Percentiles rank a stretch among this genome's conserved stretches.
Evolutionary conservation across 2,113 vertebrate species (phyloP).

Genomic region (Gopherus evgoodei): DNA sequence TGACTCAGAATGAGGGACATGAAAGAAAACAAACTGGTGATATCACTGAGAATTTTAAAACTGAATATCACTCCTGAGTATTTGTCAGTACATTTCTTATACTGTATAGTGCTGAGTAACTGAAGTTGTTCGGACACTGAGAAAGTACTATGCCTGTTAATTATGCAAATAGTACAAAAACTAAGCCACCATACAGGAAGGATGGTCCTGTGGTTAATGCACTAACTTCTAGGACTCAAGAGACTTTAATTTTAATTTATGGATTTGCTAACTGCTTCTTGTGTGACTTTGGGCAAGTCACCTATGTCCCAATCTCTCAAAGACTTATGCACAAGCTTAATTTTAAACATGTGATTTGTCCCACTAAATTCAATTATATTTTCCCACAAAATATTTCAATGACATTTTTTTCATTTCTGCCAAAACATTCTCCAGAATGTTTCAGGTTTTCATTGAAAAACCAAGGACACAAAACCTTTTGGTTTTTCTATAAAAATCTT

Average conservation of each 20-base stretch:
- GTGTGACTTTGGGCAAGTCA: not conserved
- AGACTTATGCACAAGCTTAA: not conserved
- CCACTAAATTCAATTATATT: not conserved
- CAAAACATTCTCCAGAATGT: not conserved
- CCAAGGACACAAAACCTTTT: not conserved
- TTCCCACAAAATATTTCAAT: not conserved
- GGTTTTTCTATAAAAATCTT: not conserved
- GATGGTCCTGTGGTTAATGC: not conserved
- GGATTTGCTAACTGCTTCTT: not conserved
- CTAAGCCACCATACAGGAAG: not conserved
- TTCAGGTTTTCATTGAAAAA: not conserved
- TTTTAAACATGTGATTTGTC: not conserved
- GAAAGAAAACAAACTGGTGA: not conserved
- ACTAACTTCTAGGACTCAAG: rapidly evolving
- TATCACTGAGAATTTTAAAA: not conserved
- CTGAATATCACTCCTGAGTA: not conserved
- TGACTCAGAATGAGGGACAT: not conserved
- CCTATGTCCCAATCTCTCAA: not conserved
- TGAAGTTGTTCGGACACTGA: not conserved
- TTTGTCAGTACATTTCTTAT: not conserved
- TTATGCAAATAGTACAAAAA: not conserved
- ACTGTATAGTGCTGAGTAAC: not conserved
- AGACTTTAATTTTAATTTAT: not conserved
- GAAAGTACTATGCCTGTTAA: not conserved
- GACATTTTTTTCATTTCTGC: not conserved